Conservation (phyloP, 2,888 invertebrate species). For the Drosophila sordidapex region DNA sequence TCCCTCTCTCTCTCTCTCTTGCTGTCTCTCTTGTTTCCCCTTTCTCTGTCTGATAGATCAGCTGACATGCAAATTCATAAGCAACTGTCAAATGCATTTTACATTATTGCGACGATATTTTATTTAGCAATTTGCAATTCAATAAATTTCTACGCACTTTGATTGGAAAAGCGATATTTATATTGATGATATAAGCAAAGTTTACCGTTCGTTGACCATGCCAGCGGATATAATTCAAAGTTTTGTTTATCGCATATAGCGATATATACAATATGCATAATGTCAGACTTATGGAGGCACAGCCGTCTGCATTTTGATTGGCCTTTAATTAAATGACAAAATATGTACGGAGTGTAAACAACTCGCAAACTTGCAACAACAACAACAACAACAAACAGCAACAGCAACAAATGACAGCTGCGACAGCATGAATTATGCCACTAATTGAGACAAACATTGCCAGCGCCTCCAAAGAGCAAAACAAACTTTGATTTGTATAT, state of each 20-base stretch:
- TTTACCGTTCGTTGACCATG: conserved; percentile 71
- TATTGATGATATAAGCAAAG: conserved; percentile 75
- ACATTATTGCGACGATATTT: conserved; percentile 68
- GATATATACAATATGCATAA: conserved; percentile 21
- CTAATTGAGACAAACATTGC: conserved; percentile 75
- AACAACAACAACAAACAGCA: conserved; percentile 2
- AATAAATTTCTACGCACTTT: conserved; percentile 76
- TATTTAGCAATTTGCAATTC: conserved; percentile 76
- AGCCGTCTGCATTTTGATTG: conserved; percentile 72
- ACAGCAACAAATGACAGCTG: conserved; percentile 38
- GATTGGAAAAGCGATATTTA: conserved; percentile 65
- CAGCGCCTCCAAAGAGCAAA: conserved; percentile 46
- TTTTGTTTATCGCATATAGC: conserved; percentile 38
- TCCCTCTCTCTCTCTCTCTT: not conserved
- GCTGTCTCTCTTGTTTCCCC: not conserved
- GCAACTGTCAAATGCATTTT: conserved; percentile 68
- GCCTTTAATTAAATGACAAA: conserved; percentile 78
- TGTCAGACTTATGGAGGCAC: not conserved
- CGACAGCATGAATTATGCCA: conserved; percentile 74
- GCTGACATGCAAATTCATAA: conserved; percentile 63
- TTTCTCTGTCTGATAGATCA: conserved; percentile 4
- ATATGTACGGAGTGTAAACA: conserved; percentile 73
- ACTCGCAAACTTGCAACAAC: conserved; percentile 39
- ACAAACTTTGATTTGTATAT: conserved; percentile 62
- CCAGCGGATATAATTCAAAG: conserved; percentile 70